Evolutionary conservation across 2,888 invertebrate species (phyloP).

Genomic region (Drosophila birchii): DNA sequence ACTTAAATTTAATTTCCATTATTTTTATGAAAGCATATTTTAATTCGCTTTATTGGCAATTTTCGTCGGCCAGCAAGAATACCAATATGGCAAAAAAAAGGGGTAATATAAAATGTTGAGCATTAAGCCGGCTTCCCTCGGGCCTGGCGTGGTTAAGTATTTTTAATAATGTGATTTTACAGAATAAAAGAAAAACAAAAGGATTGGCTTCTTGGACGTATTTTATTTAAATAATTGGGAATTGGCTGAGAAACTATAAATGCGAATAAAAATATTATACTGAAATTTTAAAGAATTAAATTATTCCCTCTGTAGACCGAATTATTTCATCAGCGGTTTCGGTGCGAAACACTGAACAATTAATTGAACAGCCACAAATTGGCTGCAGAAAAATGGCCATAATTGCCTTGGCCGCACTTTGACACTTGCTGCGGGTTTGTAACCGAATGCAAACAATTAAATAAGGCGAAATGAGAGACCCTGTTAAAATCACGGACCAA

Average conservation of each 20-base stretch:
- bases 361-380: slow-evolving; percentile 30
- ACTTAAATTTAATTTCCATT: slow-evolving; percentile 75
- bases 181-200: not conserved
- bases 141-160: slow-evolving; percentile 22
- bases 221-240: slow-evolving; percentile 10
- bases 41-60: slow-evolving; percentile 75
- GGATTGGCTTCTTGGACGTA: not conserved
- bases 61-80: slow-evolving; percentile 45
- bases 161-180: slow-evolving; percentile 39
- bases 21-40: slow-evolving; percentile 73
- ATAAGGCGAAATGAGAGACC: slow-evolving; percentile 7
- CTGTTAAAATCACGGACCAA: slow-evolving; percentile 33
- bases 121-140: slow-evolving; percentile 5
- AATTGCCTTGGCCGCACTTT: slow-evolving; percentile 30
- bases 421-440: slow-evolving; percentile 19
- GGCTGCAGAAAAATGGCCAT: slow-evolving; percentile 6
- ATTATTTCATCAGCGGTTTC: slow-evolving; percentile 40
- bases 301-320: not conserved
- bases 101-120: slow-evolving; percentile 14
- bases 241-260: not conserved
- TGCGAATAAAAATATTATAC: not conserved
- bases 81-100: slow-evolving; percentile 13
- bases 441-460: slow-evolving; percentile 17
- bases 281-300: not conserved
- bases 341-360: slow-evolving; percentile 6